A percentile compares a stretch with the other conserved stretches of the same genome.
Evolutionary conservation across 2,888 invertebrate genomes (phyloP).

Genomic region (Tanytarsus gracilentus): DNA sequence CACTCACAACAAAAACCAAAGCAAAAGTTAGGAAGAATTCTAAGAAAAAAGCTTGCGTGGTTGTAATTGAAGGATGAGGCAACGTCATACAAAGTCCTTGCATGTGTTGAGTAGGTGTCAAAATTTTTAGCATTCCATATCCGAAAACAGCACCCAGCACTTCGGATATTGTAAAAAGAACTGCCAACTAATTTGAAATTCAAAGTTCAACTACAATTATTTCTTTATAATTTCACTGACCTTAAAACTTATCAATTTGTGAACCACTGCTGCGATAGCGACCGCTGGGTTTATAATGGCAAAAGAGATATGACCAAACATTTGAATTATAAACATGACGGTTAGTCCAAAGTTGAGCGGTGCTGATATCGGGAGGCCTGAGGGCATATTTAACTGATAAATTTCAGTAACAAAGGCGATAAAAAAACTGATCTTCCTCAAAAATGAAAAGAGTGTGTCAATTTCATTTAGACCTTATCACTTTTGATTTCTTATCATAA

Average conservation of each 20-base stretch:
- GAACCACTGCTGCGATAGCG: constrained; percentile 54
- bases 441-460: no score
- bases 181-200: constrained; percentile 38
- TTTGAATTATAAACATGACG: constrained; percentile 59
- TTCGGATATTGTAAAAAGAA: constrained; percentile 51
- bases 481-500: no score
- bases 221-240: not conserved
- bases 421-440: no score
- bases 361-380: constrained; percentile 36
- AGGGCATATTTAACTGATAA: no score
- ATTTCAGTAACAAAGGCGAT: no score
- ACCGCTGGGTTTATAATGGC: constrained; percentile 71
- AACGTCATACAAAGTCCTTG: constrained; percentile 49
- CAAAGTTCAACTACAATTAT: not conserved
- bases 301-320: constrained; percentile 68
- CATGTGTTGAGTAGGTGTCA: constrained; percentile 40
- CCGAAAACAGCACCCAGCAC: constrained; percentile 53
- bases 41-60: constrained; percentile 46
- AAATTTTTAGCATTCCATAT: constrained; percentile 48
- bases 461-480: no score
- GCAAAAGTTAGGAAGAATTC: constrained; percentile 51
- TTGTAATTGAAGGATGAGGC: constrained; percentile 44
- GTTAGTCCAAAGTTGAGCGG: constrained; percentile 54
- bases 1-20: constrained; percentile 52
- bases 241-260: constrained; percentile 39